Percentiles rank a stretch among this genome's conserved stretches.
These are phyloP conservation scores for Harpalus rufipes DNA, from an alignment of 2,888 invertebrate genomes.

Conservation along the genomic window DNA sequence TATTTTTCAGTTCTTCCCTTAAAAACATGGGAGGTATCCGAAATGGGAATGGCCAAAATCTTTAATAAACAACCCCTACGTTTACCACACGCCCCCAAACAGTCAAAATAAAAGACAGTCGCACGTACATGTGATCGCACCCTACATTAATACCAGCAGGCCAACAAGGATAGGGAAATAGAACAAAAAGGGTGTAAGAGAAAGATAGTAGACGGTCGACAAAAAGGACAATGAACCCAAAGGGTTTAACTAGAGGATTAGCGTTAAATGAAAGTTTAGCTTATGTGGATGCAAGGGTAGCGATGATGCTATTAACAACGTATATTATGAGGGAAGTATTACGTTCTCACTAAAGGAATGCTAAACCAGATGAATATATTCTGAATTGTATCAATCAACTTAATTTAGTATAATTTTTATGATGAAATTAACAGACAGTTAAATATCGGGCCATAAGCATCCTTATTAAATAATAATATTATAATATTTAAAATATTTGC, in stretches of 20 bases:
- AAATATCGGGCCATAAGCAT: no score
- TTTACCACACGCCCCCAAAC: constrained; percentile 7
- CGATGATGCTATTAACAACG: constrained; percentile 60
- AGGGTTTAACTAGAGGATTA: constrained; percentile 60
- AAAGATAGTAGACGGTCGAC: constrained; percentile 14
- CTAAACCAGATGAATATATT: no score
- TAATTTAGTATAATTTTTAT: no score
- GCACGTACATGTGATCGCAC: constrained; percentile 27
- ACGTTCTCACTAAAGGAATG: neutral
- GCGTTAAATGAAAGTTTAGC: constrained; percentile 64
- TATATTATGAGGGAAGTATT: neutral
- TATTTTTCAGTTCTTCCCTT: no score
- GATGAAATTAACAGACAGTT: no score
- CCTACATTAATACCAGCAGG: constrained; percentile 32
- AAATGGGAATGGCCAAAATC: neutral
- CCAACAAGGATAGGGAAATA: neutral
- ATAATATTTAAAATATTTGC: no score
- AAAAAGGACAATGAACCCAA: constrained; percentile 62
- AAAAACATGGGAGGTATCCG: neutral
- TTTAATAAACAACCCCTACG: constrained; percentile 20
- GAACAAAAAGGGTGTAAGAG: neutral
- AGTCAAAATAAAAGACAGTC: constrained; percentile 47
- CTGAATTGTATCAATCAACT: no score
- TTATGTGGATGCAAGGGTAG: constrained; percentile 35
- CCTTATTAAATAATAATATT: no score